Conservation (phyloP, 2,888 invertebrate genomes). For the Agriotes lineatus region DNA sequence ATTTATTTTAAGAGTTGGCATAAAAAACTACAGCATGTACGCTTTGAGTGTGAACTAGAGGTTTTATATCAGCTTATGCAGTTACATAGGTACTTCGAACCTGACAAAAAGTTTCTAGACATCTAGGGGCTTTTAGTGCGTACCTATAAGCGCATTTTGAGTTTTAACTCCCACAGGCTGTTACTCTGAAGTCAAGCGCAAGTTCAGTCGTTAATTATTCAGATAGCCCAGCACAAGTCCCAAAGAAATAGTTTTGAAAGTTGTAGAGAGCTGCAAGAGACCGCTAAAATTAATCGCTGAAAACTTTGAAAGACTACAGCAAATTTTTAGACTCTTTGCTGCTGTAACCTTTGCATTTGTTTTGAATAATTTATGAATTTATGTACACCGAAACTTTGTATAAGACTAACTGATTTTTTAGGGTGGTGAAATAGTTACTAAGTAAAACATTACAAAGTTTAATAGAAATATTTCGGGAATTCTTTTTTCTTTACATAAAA, state of each 20-base stretch:
- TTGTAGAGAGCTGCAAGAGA: neutral
- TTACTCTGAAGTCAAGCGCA: neutral
- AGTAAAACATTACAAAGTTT: no score
- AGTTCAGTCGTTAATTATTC: constrained; percentile 9
- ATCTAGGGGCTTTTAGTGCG: constrained; percentile 1
- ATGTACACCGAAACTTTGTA: no score
- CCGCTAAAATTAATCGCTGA: neutral
- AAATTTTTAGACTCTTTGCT: no score
- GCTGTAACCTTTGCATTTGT: no score
- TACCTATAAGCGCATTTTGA: neutral
- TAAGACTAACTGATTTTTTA: no score
- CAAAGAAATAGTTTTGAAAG: neutral
- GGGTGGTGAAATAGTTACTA: no score
- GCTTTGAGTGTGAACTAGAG: no score
- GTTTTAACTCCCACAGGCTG: constrained; percentile 8
- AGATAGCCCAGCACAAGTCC: constrained; percentile 2
- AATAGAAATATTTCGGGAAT: no score
- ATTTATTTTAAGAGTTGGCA: neutral
- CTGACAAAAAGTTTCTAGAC: constrained; percentile 15
- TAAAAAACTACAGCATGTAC: neutral
- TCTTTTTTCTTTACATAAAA: no score
- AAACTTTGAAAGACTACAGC: no score
- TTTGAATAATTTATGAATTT: no score
- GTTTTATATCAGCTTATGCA: neutral
- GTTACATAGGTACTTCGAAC: neutral